phyloP scores from a whole-genome alignment of 23 tunicate species.

The Ascidia mentula region DNA sequence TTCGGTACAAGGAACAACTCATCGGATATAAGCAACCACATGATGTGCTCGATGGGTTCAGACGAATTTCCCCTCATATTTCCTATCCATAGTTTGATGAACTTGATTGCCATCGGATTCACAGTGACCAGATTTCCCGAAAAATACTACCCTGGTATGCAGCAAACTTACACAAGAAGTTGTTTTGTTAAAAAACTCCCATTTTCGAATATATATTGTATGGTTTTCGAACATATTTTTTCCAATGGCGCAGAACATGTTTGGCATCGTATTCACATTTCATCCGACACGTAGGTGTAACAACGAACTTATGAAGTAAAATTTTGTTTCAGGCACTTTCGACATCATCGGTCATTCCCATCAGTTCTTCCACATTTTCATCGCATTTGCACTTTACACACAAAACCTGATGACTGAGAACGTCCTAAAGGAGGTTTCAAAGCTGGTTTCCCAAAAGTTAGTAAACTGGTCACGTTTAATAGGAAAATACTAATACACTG shows the following conservation, averaged over 20 bases:
- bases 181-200: too few species aligned
- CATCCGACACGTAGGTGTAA: too few species aligned
- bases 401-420: conserved; percentile 47
- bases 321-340: conserved; percentile 42
- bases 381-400: conserved; percentile 47
- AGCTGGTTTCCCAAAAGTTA: conserved; percentile 17
- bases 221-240: too few species aligned
- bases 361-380: conserved; percentile 69
- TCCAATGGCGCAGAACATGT: too few species aligned
- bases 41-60: background rate
- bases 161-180: too few species aligned
- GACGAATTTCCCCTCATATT: background rate
- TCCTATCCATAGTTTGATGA: conserved; percentile 1
- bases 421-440: conserved; percentile 15
- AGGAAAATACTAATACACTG: too few species aligned
- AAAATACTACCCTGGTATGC: conserved; percentile 69
- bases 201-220: too few species aligned
- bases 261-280: too few species aligned
- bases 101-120: conserved; percentile 15
- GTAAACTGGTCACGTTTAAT: background rate
- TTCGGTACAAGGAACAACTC: background rate
- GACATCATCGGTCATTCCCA: conserved; percentile 73
- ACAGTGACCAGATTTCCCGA: conserved; percentile 55
- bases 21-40: background rate
- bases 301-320: too few species aligned